Base-by-base conservation (phyloP, 1,140 invertebrate species). In the Achatina immaculata region DNA sequence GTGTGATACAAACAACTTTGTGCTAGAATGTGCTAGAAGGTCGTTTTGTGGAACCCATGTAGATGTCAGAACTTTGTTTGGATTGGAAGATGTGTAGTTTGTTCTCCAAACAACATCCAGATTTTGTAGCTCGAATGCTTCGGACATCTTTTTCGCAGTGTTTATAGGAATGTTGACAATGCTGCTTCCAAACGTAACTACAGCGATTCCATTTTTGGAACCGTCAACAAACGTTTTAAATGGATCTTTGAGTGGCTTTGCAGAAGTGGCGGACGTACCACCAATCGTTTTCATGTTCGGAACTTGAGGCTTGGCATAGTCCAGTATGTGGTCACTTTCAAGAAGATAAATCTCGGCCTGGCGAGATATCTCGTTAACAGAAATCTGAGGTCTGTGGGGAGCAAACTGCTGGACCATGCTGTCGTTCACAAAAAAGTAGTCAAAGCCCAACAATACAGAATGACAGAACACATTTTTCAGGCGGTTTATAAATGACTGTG, bases 1-100 rank as follows among this genome's bases (percentile, higher is more conserved):
- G 36, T 87, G 87, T 0, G 85, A 87, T 31, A 88, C 81, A 55
- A 88, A 85, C 24, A 84, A n/a, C 40, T 82, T 84, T 21, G 83
- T 83, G 40, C 72, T 77, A 0, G 36, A 28, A 45, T 82, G 65
- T 58, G 43, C 81, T 38, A 82, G 68, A 34, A 82, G 74, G 55
- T 82, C 81, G 65, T 82, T 82, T 68, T 82, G 81, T 24, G 81
- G 81, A 36, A 82, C 62, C 81, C 81, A 82, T 45, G 65, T 73
- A 14, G 51, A 42, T 1, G 69, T 73, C 55, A 72, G 68, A 69
- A 82, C 36, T 34, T 78, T 78, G 4, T 31, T 42, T 31, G 24
- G 51, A 34, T 43, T 55, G 42, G 48, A 1, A 4, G 74, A 77
- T 2, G 65, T 31, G 48, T 51, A 28, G 36, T 77, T 58, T 14